These are phyloP conservation scores for Drepanosiphum platanoidis DNA, from an alignment of 2,888 invertebrate genomes.

Conservation along the genomic window DNA sequence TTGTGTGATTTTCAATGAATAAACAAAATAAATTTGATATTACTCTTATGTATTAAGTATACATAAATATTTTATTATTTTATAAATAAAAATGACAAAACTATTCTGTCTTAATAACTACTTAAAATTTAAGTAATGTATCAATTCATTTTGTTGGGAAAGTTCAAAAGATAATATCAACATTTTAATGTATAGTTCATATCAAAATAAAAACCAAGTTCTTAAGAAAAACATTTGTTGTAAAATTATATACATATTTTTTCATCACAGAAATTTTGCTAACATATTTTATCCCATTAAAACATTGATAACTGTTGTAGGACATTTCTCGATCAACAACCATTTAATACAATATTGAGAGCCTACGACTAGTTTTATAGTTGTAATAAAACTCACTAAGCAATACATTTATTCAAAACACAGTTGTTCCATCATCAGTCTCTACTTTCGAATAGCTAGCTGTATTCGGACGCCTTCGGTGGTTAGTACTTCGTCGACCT, in stretches of 20 bases:
- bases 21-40: not conserved
- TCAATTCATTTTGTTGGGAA: not conserved
- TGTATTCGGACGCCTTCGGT: slow-evolving; percentile 72
- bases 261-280: slow-evolving; percentile 52
- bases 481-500: slow-evolving; percentile 68
- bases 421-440: slow-evolving; percentile 50
- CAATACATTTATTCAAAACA: slow-evolving; percentile 24
- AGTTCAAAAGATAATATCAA: slow-evolving; percentile 5
- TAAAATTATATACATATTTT: slow-evolving; percentile 37
- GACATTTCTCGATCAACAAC: slow-evolving; percentile 21
- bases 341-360: slow-evolving; percentile 30
- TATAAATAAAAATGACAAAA: slow-evolving; percentile 26
- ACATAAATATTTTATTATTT: not conserved
- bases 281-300: not conserved
- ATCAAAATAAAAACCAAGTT: slow-evolving; percentile 27
- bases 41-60: not conserved
- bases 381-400: slow-evolving; percentile 10
- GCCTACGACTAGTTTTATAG: slow-evolving; percentile 24
- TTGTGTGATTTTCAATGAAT: not conserved
- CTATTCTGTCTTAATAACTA: not conserved
- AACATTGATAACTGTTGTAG: slow-evolving; percentile 16
- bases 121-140: slow-evolving; percentile 11
- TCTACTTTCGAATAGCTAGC: slow-evolving; percentile 76
- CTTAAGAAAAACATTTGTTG: slow-evolving; percentile 7
- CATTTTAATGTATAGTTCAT: slow-evolving; percentile 8